Conservation (phyloP, 2,888 invertebrate species). For the Microctonus brassicae region DNA sequence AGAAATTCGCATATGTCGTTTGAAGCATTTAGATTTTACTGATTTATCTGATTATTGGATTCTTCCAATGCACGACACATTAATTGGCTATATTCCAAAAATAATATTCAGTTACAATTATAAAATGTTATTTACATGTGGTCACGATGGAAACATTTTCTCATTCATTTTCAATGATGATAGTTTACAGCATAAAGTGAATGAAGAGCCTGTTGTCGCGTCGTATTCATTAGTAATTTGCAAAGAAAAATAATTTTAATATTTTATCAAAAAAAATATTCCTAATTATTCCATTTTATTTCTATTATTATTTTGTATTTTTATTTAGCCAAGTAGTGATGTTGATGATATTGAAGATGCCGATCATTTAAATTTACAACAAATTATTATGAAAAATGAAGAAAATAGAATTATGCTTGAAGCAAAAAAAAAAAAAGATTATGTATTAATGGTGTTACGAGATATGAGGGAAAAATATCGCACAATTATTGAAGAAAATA, state of each 20-base stretch:
- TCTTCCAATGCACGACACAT: constrained; percentile 82
- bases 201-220: constrained; percentile 29
- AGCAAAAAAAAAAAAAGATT: constrained; percentile 76
- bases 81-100: constrained; percentile 77
- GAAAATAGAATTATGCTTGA: constrained; percentile 75
- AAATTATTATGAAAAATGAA: constrained; percentile 79
- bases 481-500: constrained; percentile 74
- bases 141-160: constrained; percentile 84
- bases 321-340: constrained; percentile 36
- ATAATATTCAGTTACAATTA: constrained; percentile 77
- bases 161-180: constrained; percentile 70
- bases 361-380: constrained; percentile 73
- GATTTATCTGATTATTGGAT: constrained; percentile 78
- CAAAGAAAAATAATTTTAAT: not conserved
- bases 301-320: not conserved
- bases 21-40: constrained; percentile 70
- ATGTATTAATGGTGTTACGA: constrained; percentile 72
- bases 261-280: not conserved
- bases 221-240: constrained; percentile 39
- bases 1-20: constrained; percentile 72
- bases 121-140: constrained; percentile 75
- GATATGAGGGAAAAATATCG: constrained; percentile 74
- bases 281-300: not conserved
- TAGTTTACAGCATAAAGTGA: constrained; percentile 33
- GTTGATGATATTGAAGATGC: constrained; percentile 67